These are phyloP conservation scores for Horisme vitalbata DNA, from an alignment of 2,888 invertebrate genomes.

Conservation along the genomic window DNA sequence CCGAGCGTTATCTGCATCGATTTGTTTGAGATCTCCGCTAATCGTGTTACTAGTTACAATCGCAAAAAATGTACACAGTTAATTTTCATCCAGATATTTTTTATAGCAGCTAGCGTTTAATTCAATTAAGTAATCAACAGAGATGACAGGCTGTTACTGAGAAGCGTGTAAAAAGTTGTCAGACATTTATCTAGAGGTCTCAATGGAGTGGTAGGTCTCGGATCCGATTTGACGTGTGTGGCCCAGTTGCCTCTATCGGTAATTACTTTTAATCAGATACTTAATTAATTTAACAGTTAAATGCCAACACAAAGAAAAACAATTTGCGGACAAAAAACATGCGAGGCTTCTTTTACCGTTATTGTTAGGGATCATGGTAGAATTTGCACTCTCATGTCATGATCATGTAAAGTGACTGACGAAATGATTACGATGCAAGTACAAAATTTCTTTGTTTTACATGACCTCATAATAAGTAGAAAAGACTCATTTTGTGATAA, in stretches of 20 bases:
- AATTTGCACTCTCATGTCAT: constrained; percentile 44
- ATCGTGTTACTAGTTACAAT: constrained; percentile 27
- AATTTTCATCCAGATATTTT: constrained; percentile 35
- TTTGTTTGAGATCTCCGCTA: constrained; percentile 35
- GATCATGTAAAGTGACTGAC: constrained; percentile 37
- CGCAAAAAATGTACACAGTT: constrained; percentile 34
- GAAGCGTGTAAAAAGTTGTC: constrained; percentile 59
- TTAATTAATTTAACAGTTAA: constrained; percentile 71
- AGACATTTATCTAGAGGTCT: constrained; percentile 38
- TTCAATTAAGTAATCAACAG: constrained; percentile 67
- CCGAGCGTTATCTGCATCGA: constrained; percentile 30
- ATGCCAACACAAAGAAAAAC: constrained; percentile 52
- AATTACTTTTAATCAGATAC: constrained; percentile 64
- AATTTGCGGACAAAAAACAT: constrained; percentile 42
- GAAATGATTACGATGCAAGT: constrained; percentile 22
- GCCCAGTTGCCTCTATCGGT: constrained; percentile 61
- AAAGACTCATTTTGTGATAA: neutral
- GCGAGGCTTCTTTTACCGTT: constrained; percentile 51
- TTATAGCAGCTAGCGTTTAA: constrained; percentile 49
- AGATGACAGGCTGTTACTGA: constrained; percentile 62
- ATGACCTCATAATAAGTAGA: neutral
- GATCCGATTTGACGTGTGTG: constrained; percentile 37
- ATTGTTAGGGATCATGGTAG: constrained; percentile 52
- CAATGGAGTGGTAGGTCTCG: constrained; percentile 37
- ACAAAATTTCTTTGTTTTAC: constrained; percentile 5